Evolutionary conservation across 2,113 vertebrate species (phyloP).

Genomic region (Dicerorhinus sumatrensis): DNA sequence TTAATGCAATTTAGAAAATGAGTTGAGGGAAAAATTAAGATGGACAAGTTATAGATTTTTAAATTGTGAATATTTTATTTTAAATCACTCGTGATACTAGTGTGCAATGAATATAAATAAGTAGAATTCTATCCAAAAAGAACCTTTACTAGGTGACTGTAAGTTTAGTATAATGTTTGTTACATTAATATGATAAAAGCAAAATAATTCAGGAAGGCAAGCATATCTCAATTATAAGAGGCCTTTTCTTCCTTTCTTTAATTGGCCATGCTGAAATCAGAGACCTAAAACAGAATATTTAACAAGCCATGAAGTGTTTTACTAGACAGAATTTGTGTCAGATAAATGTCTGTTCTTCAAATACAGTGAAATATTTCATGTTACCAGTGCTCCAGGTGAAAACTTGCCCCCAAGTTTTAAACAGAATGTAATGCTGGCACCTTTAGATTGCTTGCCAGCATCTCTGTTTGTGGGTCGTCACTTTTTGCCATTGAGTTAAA

Average conservation of each 20-base stretch:
- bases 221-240: background rate
- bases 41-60: background rate
- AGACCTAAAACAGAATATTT: slow-evolving; percentile 49
- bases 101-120: background rate
- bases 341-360: slow-evolving; percentile 73
- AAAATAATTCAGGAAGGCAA: slow-evolving; percentile 17
- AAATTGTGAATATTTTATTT: background rate
- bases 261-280: background rate
- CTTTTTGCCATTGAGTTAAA: background rate
- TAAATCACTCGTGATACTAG: background rate
- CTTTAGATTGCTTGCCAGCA: slow-evolving; percentile 64
- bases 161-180: background rate
- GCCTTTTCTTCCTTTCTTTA: slow-evolving; percentile 35
- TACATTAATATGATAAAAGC: background rate
- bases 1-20: background rate
- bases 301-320: slow-evolving; percentile 62
- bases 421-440: slow-evolving; percentile 35
- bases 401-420: slow-evolving; percentile 65
- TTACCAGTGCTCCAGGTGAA: slow-evolving; percentile 72
- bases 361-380: slow-evolving; percentile 50
- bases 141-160: background rate
- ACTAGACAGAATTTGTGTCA: slow-evolving; percentile 69
- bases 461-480: slow-evolving; percentile 17
- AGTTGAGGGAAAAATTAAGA: background rate
- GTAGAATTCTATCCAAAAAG: background rate